phyloP scores from a whole-genome alignment of 2,888 invertebrate genomes.

The Ichneumoninae sp. region DNA sequence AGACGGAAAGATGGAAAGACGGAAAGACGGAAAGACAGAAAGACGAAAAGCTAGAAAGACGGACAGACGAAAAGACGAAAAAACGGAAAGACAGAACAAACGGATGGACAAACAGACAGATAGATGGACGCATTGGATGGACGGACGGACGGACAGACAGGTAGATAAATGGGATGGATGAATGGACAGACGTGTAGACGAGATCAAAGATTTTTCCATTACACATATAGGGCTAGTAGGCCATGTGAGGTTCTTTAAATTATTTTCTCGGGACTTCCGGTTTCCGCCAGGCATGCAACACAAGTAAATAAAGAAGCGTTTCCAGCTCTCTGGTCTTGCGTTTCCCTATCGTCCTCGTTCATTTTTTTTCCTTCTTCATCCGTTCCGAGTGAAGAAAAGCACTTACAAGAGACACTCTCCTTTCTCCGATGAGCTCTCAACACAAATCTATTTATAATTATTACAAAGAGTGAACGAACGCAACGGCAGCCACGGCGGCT shows the following conservation, averaged over 20 bases:
- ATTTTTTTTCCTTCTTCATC: constrained; percentile 62
- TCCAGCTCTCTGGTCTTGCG: constrained; percentile 6
- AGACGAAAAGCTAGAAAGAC: too few relatives aligned
- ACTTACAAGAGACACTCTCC: constrained; percentile 37
- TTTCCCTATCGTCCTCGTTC: constrained; percentile 27
- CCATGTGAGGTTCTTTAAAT: neutral
- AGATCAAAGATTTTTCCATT: neutral
- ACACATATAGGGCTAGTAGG: neutral
- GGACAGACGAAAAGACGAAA: too few relatives aligned
- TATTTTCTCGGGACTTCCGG: constrained; percentile 38
- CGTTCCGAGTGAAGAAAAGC: constrained; percentile 39
- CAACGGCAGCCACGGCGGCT: constrained; percentile 64
- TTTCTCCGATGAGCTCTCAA: constrained; percentile 54
- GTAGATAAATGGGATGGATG: too few relatives aligned
- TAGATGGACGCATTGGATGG: too few relatives aligned
- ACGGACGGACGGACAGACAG: too few relatives aligned
- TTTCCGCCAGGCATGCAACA: constrained; percentile 67
- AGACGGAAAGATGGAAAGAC: too few relatives aligned
- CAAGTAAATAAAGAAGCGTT: constrained; percentile 67
- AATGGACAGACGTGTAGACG: neutral
- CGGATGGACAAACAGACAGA: too few relatives aligned
- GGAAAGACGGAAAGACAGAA: too few relatives aligned
- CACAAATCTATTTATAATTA: constrained; percentile 67
- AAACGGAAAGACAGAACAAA: too few relatives aligned
- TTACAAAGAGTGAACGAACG: constrained; percentile 79